Percentiles rank a stretch among this genome's conserved stretches.
Evolutionary conservation across 2,113 vertebrate genomes (phyloP).

Genomic region (Tautogolabrus adspersus): DNA sequence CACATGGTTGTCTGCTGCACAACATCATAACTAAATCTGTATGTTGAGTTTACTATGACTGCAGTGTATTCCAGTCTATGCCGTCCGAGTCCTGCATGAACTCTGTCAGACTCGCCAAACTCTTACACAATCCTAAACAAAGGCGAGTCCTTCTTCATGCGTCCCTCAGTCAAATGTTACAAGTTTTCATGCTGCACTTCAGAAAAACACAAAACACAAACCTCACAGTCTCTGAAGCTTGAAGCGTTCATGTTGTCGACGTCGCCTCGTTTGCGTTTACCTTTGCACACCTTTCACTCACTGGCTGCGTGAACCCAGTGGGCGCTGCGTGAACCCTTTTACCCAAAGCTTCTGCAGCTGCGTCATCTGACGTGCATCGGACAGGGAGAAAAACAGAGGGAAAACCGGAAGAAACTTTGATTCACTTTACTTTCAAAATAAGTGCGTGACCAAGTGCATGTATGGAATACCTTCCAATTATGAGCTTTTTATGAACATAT

Average conservation of each 20-base stretch:
- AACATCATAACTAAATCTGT: too few species aligned
- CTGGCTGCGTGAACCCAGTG: background rate
- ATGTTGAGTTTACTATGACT: too few species aligned
- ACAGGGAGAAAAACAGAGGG: too few species aligned
- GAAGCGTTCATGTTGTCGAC: constrained; percentile 56
- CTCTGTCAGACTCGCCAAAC: too few species aligned
- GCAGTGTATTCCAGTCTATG: too few species aligned
- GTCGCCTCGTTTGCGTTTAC: background rate
- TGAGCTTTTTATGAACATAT: too few species aligned
- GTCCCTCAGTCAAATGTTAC: background rate
- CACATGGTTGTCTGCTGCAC: too few species aligned
- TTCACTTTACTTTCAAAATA: constrained; percentile 44
- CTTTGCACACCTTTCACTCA: rapidly evolving
- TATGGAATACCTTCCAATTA: too few species aligned
- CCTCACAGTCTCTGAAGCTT: constrained; percentile 82
- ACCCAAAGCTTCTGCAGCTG: background rate
- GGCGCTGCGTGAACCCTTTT: too few species aligned
- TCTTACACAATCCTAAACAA: too few species aligned
- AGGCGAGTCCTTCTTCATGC: background rate
- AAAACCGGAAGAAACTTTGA: background rate
- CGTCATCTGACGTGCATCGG: too few species aligned
- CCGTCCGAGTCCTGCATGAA: too few species aligned
- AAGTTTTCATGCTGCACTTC: background rate
- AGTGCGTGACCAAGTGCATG: background rate
- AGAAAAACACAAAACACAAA: constrained; percentile 39